Evolutionary conservation across 2,888 invertebrate genomes (phyloP).

Genomic region (Cenopis cana): DNA sequence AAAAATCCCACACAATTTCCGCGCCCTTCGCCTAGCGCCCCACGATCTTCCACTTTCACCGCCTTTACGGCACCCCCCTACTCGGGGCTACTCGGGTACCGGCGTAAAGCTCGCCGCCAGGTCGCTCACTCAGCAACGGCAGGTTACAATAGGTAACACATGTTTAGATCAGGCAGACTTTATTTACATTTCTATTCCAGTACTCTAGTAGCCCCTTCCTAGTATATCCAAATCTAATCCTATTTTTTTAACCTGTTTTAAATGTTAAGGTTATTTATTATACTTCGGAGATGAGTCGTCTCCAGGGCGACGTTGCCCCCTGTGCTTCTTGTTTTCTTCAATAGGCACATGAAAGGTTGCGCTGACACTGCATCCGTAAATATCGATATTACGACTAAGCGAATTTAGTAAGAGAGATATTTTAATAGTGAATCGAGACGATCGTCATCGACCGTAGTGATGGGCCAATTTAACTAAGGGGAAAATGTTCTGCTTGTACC

Average conservation of each 20-base stretch:
- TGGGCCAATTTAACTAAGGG: slow-evolving; percentile 56
- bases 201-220: slow-evolving; percentile 64
- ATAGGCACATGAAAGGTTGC: slow-evolving; percentile 61
- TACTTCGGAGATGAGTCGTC: slow-evolving; percentile 69
- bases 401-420: slow-evolving; percentile 64
- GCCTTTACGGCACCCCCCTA: slow-evolving; percentile 71
- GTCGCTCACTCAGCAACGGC: neutral
- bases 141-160: neutral
- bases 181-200: slow-evolving; percentile 54
- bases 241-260: slow-evolving; percentile 85
- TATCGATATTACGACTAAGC: slow-evolving; percentile 54
- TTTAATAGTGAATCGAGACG: slow-evolving; percentile 55
- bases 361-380: slow-evolving; percentile 60
- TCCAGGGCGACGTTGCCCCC: slow-evolving; percentile 73
- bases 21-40: slow-evolving; percentile 78
- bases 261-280: slow-evolving; percentile 79
- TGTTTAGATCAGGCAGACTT: neutral
- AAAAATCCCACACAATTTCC: slow-evolving; percentile 62
- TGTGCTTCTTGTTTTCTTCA: slow-evolving; percentile 83
- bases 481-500: slow-evolving; percentile 50
- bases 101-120: neutral
- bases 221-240: slow-evolving; percentile 83
- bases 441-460: slow-evolving; percentile 52
- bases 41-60: slow-evolving; percentile 78
- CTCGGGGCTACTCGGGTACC: slow-evolving; percentile 63